Evolutionary conservation across 2,113 vertebrate genomes (phyloP).

Genomic region (Cichladusa arquata): DNA sequence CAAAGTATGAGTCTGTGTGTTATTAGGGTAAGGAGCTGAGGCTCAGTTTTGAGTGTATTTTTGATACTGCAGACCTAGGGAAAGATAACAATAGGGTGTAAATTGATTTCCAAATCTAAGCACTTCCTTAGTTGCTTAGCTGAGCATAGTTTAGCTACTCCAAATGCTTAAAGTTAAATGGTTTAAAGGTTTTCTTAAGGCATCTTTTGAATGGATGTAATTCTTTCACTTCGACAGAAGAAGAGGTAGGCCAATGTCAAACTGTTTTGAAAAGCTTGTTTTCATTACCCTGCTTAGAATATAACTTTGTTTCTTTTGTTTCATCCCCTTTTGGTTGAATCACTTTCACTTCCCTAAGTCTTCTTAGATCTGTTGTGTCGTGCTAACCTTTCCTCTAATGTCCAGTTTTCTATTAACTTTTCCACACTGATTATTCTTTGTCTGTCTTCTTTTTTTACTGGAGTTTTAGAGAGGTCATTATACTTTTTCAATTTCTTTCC

Average conservation of each 20-base stretch:
- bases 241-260: neutral
- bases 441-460: neutral
- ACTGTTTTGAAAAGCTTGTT: neutral
- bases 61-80: neutral
- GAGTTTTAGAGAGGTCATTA: neutral
- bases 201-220: neutral
- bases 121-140: neutral
- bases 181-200: neutral
- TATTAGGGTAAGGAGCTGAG: neutral
- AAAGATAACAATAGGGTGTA: neutral
- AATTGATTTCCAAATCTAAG: neutral
- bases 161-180: neutral
- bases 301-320: neutral
- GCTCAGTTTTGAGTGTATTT: neutral
- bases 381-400: conserved; percentile 1
- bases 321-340: neutral
- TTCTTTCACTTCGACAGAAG: neutral
- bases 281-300: neutral
- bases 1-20: neutral
- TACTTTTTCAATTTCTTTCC: neutral
- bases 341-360: neutral
- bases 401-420: conserved; percentile 14
- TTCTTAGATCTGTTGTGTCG: neutral
- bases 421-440: neutral
- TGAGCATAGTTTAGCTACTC: neutral